Evolutionary conservation across 1,140 invertebrate species (phyloP).

Genomic region (Prorops nasuta): DNA sequence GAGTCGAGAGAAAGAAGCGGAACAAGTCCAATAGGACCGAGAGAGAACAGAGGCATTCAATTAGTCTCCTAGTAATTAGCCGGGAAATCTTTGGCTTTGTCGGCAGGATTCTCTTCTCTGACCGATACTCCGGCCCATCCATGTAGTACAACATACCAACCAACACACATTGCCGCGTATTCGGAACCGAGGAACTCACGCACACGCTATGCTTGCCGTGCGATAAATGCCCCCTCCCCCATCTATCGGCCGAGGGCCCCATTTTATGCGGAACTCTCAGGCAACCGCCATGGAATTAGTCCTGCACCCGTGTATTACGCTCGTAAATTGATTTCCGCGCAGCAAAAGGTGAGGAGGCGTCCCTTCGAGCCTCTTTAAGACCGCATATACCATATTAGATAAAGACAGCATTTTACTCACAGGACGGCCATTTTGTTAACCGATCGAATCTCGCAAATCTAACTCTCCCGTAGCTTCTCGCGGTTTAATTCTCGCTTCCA

Average conservation of each 20-base stretch:
- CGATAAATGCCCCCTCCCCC: too few relatives aligned
- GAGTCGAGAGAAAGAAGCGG: constrained; percentile 15
- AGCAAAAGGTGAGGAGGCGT: constrained; percentile 23
- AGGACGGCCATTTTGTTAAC: neutral
- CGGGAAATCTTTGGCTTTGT: constrained; percentile 57
- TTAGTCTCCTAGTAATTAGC: constrained; percentile 58
- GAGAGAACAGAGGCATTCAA: constrained; percentile 51
- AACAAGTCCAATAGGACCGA: constrained; percentile 16
- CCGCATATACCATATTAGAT: too few relatives aligned
- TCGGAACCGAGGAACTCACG: too few relatives aligned
- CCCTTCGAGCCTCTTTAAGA: constrained; percentile 11
- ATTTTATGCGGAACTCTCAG: constrained; percentile 24
- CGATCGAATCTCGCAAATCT: too few relatives aligned
- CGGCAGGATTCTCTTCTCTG: constrained; percentile 46
- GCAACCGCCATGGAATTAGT: constrained; percentile 27
- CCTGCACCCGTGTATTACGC: constrained; percentile 33
- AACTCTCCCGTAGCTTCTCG: too few relatives aligned
- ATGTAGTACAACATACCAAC: too few relatives aligned
- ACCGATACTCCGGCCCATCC: constrained; percentile 40
- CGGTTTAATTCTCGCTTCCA: constrained; percentile 9
- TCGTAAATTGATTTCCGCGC: constrained; percentile 36
- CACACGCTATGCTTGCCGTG: too few relatives aligned
- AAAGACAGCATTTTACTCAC: too few relatives aligned
- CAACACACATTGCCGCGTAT: too few relatives aligned
- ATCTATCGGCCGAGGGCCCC: constrained; percentile 6